These are phyloP conservation scores for Cheilosia vernalis DNA, from an alignment of 2,888 invertebrate genomes.

Conservation along the genomic window DNA sequence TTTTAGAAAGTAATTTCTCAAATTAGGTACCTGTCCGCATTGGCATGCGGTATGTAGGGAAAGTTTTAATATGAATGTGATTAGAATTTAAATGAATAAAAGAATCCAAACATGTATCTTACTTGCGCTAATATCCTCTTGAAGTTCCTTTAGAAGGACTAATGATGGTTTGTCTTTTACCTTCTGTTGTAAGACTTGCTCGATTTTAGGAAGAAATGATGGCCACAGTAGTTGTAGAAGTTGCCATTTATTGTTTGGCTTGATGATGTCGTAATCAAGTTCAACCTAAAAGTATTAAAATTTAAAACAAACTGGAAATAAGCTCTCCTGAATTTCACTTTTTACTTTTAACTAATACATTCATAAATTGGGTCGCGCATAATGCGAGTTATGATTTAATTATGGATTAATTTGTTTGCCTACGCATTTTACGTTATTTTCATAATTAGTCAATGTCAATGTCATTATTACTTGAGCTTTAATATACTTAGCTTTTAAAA, in stretches of 20 bases:
- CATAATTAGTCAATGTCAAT: no score
- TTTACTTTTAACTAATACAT: no score
- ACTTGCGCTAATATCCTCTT: background rate
- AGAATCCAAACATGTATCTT: background rate
- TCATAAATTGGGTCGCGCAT: no score
- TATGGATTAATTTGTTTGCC: no score
- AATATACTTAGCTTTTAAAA: no score
- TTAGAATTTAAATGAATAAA: background rate
- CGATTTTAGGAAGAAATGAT: background rate
- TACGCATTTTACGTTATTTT: no score
- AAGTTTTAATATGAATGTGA: no score
- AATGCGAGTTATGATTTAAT: no score
- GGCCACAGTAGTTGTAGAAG: background rate
- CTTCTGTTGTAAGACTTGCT: background rate
- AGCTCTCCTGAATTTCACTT: no score
- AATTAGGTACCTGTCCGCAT: background rate
- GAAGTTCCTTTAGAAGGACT: background rate
- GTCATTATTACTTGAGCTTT: no score
- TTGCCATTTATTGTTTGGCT: background rate
- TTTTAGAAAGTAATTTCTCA: background rate
- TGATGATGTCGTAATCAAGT: conserved; percentile 24
- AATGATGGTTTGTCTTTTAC: background rate
- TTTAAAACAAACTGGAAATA: no score
- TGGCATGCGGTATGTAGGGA: no score
- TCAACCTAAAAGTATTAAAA: conserved; percentile 26